These are phyloP conservation scores for Apocrypta bakeri DNA, from an alignment of 1,140 invertebrate species.

Conservation along the genomic window DNA sequence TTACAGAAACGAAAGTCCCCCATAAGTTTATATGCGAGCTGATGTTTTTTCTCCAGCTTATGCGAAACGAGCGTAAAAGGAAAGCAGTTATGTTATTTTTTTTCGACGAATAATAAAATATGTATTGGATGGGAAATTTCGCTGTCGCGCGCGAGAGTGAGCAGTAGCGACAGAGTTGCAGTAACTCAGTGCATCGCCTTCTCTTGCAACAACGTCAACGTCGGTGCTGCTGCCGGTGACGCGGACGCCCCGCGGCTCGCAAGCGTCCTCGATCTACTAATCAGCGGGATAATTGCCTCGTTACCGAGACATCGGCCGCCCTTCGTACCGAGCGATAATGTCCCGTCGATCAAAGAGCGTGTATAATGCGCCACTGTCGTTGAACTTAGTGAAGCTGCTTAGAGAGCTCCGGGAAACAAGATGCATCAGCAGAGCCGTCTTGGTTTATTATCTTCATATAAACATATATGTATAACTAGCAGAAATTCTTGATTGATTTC, in stretches of 20 bases:
- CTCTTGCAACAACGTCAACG: not conserved
- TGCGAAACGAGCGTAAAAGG: not conserved
- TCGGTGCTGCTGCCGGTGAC: conserved; percentile 1
- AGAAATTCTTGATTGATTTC: not conserved
- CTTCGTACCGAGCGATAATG: conserved; percentile 46
- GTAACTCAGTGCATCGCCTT: not conserved
- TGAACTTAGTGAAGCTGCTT: not conserved
- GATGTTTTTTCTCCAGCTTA: not conserved
- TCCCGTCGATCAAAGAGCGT: conserved; percentile 53
- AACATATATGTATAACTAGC: too few species aligned
- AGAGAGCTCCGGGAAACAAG: not conserved
- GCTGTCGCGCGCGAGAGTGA: not conserved
- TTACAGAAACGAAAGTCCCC: not conserved
- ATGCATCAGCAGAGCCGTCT: not conserved
- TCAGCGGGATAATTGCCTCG: conserved; percentile 55
- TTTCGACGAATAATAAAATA: not conserved
- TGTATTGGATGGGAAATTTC: not conserved
- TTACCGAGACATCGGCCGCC: conserved; percentile 39
- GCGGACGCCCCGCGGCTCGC: conserved; percentile 19
- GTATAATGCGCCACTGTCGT: conserved; percentile 6
- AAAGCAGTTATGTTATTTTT: too few species aligned
- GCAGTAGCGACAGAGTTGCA: too few species aligned
- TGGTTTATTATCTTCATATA: too few species aligned
- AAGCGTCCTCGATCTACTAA: conserved; percentile 43
- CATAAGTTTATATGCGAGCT: not conserved